Evolutionary conservation across 1,140 invertebrate species (phyloP).

Genomic region (Lepidurus apus): DNA sequence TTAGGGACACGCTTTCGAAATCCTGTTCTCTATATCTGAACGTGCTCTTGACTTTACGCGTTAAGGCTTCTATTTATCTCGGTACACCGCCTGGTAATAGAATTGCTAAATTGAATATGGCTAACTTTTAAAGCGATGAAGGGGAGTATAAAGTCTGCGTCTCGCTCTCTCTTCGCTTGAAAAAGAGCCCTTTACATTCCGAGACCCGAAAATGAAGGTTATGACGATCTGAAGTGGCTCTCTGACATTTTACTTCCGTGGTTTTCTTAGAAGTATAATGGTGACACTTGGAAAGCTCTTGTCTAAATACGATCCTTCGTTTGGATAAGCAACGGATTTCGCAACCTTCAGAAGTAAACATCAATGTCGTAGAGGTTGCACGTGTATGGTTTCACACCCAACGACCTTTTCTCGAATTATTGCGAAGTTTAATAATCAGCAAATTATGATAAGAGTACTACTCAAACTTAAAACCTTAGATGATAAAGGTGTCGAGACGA

Average conservation of each 20-base stretch:
- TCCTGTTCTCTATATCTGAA: neutral
- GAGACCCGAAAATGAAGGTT: neutral
- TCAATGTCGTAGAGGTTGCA: neutral
- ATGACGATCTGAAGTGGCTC: neutral
- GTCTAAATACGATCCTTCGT: neutral
- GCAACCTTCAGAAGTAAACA: neutral
- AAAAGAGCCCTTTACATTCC: neutral
- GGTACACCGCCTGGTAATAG: conserved; percentile 14
- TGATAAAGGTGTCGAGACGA: neutral
- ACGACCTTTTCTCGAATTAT: neutral
- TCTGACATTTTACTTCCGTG: neutral
- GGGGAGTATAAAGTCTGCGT: neutral
- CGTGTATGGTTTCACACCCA: neutral
- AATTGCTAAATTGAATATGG: neutral
- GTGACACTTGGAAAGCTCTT: neutral
- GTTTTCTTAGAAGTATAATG: neutral
- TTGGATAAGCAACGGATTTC: neutral
- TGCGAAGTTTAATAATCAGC: neutral
- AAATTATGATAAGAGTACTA: neutral
- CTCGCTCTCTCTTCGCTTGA: neutral
- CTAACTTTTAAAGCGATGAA: neutral
- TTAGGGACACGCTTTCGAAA: conserved; percentile 10
- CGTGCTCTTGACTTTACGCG: conserved; percentile 20
- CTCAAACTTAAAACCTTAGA: neutral
- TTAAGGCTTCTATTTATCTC: conserved; percentile 20